phyloP scores from a whole-genome alignment of 1,140 invertebrate species.

The Psix sp. region DNA sequence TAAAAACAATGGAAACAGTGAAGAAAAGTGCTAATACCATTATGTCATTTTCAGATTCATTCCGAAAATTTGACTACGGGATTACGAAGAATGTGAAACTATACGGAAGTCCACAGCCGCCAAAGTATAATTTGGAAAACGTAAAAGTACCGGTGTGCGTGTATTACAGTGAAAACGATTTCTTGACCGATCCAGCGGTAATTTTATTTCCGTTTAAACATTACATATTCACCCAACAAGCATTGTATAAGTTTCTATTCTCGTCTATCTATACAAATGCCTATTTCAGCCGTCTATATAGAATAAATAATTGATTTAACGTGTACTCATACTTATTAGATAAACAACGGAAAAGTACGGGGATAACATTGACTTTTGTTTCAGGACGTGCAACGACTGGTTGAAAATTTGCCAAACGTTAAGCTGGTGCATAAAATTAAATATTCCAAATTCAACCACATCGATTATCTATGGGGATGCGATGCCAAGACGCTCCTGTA shows the following conservation, averaged over 20 bases:
- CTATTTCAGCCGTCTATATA: no score
- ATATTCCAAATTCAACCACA: conserved; percentile 75
- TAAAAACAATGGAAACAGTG: not conserved
- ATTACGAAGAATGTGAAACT: conserved; percentile 71
- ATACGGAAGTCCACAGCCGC: conserved; percentile 75
- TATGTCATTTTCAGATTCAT: conserved; percentile 67
- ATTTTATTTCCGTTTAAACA: no score
- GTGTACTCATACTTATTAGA: no score
- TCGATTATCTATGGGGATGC: conserved; percentile 76
- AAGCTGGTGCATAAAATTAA: conserved; percentile 68
- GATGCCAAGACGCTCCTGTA: conserved; percentile 72
- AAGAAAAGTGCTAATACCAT: no score
- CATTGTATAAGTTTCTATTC: no score
- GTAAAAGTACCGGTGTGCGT: conserved; percentile 80
- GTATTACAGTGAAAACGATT: conserved; percentile 86
- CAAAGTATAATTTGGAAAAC: conserved; percentile 76
- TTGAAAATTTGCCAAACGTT: conserved; percentile 77
- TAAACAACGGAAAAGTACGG: not conserved
- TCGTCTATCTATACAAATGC: no score
- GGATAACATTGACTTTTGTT: conserved; percentile 13
- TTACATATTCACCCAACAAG: no score
- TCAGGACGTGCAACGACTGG: conserved; percentile 79
- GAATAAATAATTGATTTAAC: conserved; percentile 1
- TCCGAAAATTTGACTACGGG: conserved; percentile 79
- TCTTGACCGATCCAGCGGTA: conserved; percentile 79